These are phyloP conservation scores for Scomber colias DNA, from an alignment of 2,113 vertebrate species.

Conservation along the genomic window DNA sequence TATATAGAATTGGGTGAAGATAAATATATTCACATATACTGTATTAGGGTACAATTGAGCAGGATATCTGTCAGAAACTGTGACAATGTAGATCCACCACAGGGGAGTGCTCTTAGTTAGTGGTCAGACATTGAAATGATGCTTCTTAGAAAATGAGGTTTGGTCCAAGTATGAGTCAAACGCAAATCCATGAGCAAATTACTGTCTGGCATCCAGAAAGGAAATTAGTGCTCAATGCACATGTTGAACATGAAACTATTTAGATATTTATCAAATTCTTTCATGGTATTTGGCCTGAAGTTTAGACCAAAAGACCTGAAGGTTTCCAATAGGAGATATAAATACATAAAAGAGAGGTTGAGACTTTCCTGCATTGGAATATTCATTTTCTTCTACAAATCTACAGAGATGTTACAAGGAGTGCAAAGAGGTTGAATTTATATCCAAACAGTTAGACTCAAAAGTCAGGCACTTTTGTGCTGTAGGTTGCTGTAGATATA, in stretches of 20 bases:
- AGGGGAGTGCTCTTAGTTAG: slow-evolving; percentile 60
- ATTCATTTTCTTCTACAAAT: background rate
- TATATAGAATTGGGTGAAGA: background rate
- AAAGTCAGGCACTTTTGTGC: background rate
- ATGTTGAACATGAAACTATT: background rate
- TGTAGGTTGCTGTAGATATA: background rate
- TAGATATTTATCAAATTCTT: background rate
- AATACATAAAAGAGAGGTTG: background rate
- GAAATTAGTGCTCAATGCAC: background rate
- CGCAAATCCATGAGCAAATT: slow-evolving; percentile 16
- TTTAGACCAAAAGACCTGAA: background rate
- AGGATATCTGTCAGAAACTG: slow-evolving; percentile 16
- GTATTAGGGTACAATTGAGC: background rate
- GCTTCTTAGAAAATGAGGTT: background rate
- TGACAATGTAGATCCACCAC: slow-evolving; percentile 48
- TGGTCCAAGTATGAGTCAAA: slow-evolving; percentile 3
- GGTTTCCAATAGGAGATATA: background rate
- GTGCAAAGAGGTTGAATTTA: background rate
- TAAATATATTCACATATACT: no score
- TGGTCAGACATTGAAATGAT: background rate
- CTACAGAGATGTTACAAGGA: background rate
- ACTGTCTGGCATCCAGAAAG: slow-evolving; percentile 5
- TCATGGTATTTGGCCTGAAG: background rate
- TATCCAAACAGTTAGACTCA: background rate
- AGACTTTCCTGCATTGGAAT: background rate